These are phyloP conservation scores for Hyperoplus immaculatus DNA, from an alignment of 2,797 vertebrate genomes.

Conservation along the genomic window DNA sequence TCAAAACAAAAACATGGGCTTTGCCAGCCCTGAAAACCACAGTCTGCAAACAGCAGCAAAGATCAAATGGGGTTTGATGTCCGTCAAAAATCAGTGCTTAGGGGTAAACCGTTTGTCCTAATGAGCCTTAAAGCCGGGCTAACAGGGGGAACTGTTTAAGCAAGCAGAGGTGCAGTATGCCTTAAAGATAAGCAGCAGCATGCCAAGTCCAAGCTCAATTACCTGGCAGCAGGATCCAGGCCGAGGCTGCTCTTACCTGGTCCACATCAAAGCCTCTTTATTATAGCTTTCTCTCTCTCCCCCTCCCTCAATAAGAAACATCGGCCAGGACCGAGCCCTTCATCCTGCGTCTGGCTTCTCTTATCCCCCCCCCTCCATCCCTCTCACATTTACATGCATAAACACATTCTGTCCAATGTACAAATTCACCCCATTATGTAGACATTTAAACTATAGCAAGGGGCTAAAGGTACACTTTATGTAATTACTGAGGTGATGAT, in stretches of 20 bases:
- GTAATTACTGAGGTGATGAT: conserved; percentile 58
- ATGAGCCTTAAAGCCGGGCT: conserved; percentile 54
- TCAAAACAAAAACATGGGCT: conserved; percentile 51
- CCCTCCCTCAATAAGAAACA: conserved; percentile 42
- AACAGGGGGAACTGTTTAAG: conserved; percentile 32
- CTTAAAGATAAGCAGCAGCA: conserved; percentile 30
- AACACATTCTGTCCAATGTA: conserved; percentile 21
- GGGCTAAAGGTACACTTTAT: conserved; percentile 9
- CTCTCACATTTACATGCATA: conserved; percentile 26
- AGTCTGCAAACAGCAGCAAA: conserved; percentile 43
- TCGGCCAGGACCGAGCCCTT: conserved; percentile 37
- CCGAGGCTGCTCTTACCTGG: conserved; percentile 58
- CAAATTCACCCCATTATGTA: conserved; percentile 30
- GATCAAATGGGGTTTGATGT: conserved; percentile 72
- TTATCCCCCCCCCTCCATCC: background rate
- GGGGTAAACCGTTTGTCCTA: conserved; percentile 51
- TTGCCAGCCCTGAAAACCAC: conserved; percentile 24
- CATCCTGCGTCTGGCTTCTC: conserved; percentile 32
- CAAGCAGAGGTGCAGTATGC: conserved; percentile 45
- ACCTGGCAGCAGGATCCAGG: conserved; percentile 46
- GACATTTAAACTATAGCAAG: conserved; percentile 27
- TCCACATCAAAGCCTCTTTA: conserved; percentile 68
- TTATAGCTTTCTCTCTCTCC: conserved; percentile 8
- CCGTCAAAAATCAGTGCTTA: conserved; percentile 46
- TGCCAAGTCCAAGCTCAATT: conserved; percentile 56